phyloP scores from a whole-genome alignment of 2,888 invertebrate species.

The Amblyjoppa proteus region DNA sequence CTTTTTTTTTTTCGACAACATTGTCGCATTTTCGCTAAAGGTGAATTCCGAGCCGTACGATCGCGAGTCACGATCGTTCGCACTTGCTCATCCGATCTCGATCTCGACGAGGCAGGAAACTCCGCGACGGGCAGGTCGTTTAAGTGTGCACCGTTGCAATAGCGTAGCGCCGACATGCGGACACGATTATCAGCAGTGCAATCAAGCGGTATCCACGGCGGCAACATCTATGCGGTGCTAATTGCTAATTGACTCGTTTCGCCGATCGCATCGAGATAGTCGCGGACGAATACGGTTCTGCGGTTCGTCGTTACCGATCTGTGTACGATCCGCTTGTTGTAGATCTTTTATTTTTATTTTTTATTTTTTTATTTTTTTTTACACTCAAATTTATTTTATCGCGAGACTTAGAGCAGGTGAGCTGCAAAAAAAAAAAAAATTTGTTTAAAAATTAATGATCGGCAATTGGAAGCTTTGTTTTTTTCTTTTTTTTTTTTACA shows the following conservation, averaged over 20 bases:
- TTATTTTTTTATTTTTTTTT: no score
- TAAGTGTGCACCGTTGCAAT: neutral
- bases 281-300: neutral
- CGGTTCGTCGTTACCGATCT: neutral
- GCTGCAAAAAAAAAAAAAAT: no score
- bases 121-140: neutral
- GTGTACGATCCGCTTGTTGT: no score
- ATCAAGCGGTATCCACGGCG: neutral
- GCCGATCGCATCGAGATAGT: neutral
- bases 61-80: neutral
- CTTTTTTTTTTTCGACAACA: no score
- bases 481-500: no score
- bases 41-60: neutral
- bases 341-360: no score
- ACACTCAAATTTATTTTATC: no score
- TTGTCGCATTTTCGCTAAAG: neutral
- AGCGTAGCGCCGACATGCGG: neutral
- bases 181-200: neutral
- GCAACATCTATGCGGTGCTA: neutral
- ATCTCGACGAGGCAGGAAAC: neutral
- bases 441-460: no score
- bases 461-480: no score
- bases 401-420: no score
- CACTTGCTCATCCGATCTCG: neutral
- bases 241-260: slow-evolving; percentile 7